phyloP scores from a whole-genome alignment of 53 echinoderm and acorn worm species.

The Hippasteria phrygiana region DNA sequence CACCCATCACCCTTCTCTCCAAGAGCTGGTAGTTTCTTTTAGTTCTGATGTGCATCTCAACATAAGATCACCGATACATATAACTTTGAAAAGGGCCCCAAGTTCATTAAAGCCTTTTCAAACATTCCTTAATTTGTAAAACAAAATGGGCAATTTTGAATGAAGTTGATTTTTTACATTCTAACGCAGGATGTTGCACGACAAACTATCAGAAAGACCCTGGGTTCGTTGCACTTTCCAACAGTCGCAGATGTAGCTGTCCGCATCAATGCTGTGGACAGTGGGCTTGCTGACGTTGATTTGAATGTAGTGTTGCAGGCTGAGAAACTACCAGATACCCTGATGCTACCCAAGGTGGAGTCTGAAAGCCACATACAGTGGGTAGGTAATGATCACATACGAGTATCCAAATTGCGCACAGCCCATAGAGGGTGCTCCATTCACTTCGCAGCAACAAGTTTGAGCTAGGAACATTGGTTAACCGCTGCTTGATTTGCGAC shows the following conservation, averaged over 20 bases:
- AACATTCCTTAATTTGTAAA: too few species aligned
- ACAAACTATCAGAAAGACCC: conserved; percentile 68
- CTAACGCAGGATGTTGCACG: conserved; percentile 82
- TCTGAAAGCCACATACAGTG: conserved; percentile 82
- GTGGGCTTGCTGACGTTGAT: conserved; percentile 88
- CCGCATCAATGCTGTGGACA: conserved; percentile 89
- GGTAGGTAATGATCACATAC: conserved; percentile 63
- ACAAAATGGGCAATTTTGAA: not conserved
- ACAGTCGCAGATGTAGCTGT: conserved; percentile 81
- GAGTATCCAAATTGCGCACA: too few species aligned
- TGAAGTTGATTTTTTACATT: not conserved
- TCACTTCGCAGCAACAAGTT: too few species aligned
- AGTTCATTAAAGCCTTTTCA: too few species aligned
- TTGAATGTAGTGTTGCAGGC: conserved; percentile 79
- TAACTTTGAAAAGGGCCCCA: too few species aligned
- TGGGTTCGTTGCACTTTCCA: conserved; percentile 71
- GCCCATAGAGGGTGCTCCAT: too few species aligned
- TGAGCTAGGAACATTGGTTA: too few species aligned
- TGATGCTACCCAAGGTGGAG: conserved; percentile 96
- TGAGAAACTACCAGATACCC: conserved; percentile 80
- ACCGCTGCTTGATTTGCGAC: too few species aligned
- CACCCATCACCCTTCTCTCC: too few species aligned
- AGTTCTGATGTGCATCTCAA: too few species aligned
- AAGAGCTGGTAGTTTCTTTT: too few species aligned
- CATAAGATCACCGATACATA: too few species aligned